Conservation (phyloP, 2,113 vertebrate species). For the Cairina moschata region DNA sequence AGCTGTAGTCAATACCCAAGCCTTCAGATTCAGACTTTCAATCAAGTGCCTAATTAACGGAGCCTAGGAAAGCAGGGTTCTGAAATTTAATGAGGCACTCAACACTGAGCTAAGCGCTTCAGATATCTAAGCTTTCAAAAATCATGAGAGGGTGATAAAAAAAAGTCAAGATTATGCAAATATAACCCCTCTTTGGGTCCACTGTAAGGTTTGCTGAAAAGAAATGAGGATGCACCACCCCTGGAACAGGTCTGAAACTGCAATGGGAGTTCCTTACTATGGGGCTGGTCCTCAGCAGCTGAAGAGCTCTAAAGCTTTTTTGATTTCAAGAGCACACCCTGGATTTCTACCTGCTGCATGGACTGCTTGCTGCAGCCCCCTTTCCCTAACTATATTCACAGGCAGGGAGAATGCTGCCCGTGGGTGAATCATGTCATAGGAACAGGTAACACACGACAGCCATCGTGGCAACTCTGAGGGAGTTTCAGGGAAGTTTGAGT, state of each 20-base stretch:
- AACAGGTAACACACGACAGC: fast-evolving
- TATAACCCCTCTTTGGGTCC: not conserved
- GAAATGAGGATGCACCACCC: not conserved
- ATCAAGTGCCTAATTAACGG: slow-evolving; percentile 57
- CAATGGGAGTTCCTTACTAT: not conserved
- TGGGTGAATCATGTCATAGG: not conserved
- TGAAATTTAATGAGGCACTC: slow-evolving; percentile 61
- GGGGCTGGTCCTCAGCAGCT: not conserved
- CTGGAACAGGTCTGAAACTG: not conserved
- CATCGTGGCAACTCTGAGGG: not conserved
- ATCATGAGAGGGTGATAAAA: not conserved
- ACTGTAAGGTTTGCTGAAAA: not conserved
- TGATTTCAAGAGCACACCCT: not conserved
- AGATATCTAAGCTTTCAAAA: slow-evolving; percentile 41
- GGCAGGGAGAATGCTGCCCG: not conserved
- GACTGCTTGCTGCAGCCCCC: not conserved
- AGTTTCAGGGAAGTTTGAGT: not conserved
- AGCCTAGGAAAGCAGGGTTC: slow-evolving; percentile 7
- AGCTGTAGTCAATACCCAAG: slow-evolving; percentile 20
- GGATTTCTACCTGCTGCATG: not conserved
- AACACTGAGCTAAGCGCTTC: not conserved
- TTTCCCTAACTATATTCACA: not conserved
- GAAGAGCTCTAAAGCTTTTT: not conserved
- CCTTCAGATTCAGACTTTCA: slow-evolving; percentile 51
- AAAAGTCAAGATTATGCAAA: slow-evolving; percentile 23